These are phyloP conservation scores for Oryctes rhinoceros DNA, from an alignment of 1,140 invertebrate species.

Conservation along the genomic window DNA sequence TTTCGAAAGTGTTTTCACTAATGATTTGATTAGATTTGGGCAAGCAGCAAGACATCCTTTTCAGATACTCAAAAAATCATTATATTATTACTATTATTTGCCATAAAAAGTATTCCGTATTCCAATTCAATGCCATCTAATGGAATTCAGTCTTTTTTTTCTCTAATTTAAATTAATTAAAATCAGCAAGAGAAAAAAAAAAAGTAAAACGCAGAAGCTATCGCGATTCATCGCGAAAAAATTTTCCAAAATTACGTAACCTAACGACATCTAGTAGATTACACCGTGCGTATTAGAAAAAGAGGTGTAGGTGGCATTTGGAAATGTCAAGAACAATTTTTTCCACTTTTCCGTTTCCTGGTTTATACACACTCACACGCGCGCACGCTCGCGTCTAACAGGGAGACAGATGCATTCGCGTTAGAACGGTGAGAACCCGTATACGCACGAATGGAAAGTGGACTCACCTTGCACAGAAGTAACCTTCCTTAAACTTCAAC, in stretches of 20 bases:
- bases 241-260: slow-evolving; percentile 9
- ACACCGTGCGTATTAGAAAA: not conserved
- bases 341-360: slow-evolving; percentile 25
- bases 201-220: not conserved
- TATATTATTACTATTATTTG: too few relatives aligned
- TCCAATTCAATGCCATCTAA: too few relatives aligned
- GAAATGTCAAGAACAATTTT: slow-evolving; percentile 35
- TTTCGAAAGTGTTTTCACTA: too few relatives aligned
- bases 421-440: not conserved
- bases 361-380: not conserved
- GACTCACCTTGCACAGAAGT: slow-evolving; percentile 31
- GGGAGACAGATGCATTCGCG: not conserved
- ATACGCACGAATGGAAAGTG: slow-evolving; percentile 16
- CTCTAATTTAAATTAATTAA: too few relatives aligned
- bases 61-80: too few relatives aligned
- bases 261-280: not conserved
- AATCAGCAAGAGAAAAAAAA: too few relatives aligned
- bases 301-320: slow-evolving; percentile 26
- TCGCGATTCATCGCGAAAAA: not conserved
- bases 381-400: not conserved
- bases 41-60: too few relatives aligned
- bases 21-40: too few relatives aligned
- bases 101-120: too few relatives aligned
- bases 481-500: slow-evolving; percentile 32
- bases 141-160: too few relatives aligned